phyloP scores from a whole-genome alignment of 2,888 invertebrate genomes.

The Taphrorychus bicolor region DNA sequence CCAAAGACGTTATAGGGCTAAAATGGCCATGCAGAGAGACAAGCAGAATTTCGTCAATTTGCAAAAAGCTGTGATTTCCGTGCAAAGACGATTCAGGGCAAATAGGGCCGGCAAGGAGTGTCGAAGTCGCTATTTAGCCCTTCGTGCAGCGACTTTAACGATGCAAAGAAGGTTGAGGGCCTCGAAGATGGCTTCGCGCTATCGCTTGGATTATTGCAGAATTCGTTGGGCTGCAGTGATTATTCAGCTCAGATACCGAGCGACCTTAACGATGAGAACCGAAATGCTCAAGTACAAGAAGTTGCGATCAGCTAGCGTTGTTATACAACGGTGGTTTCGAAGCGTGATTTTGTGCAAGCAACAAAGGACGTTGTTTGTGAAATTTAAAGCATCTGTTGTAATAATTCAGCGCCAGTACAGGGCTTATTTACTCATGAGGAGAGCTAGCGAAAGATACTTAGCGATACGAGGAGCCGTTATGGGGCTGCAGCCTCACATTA shows the following conservation, averaged over 20 bases:
- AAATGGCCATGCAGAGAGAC: constrained; percentile 29
- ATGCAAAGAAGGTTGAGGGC: constrained; percentile 21
- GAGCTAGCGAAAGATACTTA: constrained; percentile 45
- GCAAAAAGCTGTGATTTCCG: constrained; percentile 13
- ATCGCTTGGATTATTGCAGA: background rate
- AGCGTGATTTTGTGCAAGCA: background rate
- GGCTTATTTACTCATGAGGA: constrained; percentile 2
- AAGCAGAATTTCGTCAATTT: background rate
- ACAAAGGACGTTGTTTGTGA: background rate
- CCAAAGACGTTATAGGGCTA: constrained; percentile 61
- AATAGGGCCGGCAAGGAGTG: constrained; percentile 38
- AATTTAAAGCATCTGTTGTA: constrained; percentile 37
- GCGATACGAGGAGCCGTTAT: constrained; percentile 50
- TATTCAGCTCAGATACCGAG: constrained; percentile 54
- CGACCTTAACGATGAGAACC: constrained; percentile 42
- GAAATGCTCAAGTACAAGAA: background rate
- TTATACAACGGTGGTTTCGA: constrained; percentile 46
- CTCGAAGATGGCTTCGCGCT: background rate
- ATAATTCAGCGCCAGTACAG: constrained; percentile 44
- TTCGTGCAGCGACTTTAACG: constrained; percentile 10
- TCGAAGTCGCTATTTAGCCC: constrained; percentile 9
- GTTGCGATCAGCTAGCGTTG: background rate
- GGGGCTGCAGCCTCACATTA: constrained; percentile 57
- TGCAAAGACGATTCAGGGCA: constrained; percentile 41
- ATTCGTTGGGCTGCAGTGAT: constrained; percentile 8